Evolutionary conservation across 1,140 invertebrate genomes (phyloP).

Genomic region (Eumaeus atala): DNA sequence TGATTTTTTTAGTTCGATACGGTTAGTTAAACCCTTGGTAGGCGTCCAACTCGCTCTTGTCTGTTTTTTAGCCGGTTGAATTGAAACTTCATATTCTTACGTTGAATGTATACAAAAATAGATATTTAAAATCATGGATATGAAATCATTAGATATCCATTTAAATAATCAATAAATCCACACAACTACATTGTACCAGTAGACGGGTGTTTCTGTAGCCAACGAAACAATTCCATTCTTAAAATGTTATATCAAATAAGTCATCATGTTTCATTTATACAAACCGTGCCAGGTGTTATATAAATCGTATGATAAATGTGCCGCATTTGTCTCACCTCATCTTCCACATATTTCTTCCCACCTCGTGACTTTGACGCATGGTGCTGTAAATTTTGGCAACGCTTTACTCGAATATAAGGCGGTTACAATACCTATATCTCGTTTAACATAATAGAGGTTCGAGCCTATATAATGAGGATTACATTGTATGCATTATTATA

Average conservation of each 20-base stretch:
- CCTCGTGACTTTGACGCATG: constrained; percentile 33
- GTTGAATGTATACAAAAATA: too few relatives aligned
- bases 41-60: too few relatives aligned
- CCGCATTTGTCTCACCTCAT: constrained; percentile 17
- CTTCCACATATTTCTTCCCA: constrained; percentile 28
- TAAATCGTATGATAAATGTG: constrained; percentile 15
- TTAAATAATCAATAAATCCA: too few relatives aligned
- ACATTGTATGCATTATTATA: too few relatives aligned
- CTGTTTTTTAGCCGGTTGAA: too few relatives aligned
- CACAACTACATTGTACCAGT: too few relatives aligned
- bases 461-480: constrained; percentile 11
- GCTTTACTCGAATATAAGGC: constrained; percentile 39
- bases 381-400: constrained; percentile 28
- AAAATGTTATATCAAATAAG: background rate
- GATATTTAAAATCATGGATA: too few relatives aligned
- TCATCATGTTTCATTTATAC: constrained; percentile 2
- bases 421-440: constrained; percentile 26
- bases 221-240: background rate
- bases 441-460: constrained; percentile 26
- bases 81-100: too few relatives aligned
- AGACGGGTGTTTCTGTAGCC: too few relatives aligned
- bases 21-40: too few relatives aligned
- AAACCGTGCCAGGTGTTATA: constrained; percentile 8
- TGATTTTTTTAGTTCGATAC: too few relatives aligned
- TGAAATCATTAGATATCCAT: too few relatives aligned